phyloP scores from a whole-genome alignment of 2,797 vertebrate genomes.

The Betta splendens region DNA sequence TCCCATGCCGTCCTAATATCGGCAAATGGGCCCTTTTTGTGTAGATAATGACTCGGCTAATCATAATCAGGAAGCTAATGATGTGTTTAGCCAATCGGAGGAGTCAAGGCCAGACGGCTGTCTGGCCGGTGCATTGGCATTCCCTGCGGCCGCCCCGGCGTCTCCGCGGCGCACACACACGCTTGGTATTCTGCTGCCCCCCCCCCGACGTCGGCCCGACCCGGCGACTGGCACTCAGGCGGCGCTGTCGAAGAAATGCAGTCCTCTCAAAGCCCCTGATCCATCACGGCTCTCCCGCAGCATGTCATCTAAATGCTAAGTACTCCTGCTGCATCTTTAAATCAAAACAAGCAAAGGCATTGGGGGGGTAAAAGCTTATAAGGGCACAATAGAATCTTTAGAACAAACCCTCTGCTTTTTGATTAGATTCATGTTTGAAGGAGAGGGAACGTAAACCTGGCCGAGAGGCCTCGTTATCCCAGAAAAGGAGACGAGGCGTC shows the following conservation, averaged over 20 bases:
- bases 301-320: slow-evolving; percentile 89
- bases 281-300: slow-evolving; percentile 79
- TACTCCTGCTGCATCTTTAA: slow-evolving; percentile 82
- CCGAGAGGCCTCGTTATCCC: slow-evolving; percentile 49
- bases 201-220: slow-evolving; percentile 42
- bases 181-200: slow-evolving; percentile 74
- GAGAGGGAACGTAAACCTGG: slow-evolving; percentile 46
- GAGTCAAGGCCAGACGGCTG: slow-evolving; percentile 59
- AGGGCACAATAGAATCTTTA: slow-evolving; percentile 73
- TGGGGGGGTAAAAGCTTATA: slow-evolving; percentile 64
- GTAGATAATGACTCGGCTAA: slow-evolving; percentile 80
- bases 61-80: slow-evolving; percentile 81
- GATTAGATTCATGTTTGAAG: slow-evolving; percentile 71
- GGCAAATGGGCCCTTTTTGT: slow-evolving; percentile 73
- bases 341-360: slow-evolving; percentile 80
- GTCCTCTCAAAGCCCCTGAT: slow-evolving; percentile 75
- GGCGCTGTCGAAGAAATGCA: slow-evolving; percentile 65
- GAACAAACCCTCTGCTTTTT: slow-evolving; percentile 71
- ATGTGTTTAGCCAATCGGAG: slow-evolving; percentile 77
- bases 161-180: slow-evolving; percentile 41
- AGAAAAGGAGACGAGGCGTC: slow-evolving; percentile 31
- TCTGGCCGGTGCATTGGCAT: slow-evolving; percentile 71
- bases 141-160: slow-evolving; percentile 72
- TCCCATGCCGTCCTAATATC: slow-evolving; percentile 62
- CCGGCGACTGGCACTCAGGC: slow-evolving; percentile 21